These are phyloP conservation scores for Scaptomyza cyrtandrae DNA, from an alignment of 2,888 invertebrate species.

Conservation along the genomic window DNA sequence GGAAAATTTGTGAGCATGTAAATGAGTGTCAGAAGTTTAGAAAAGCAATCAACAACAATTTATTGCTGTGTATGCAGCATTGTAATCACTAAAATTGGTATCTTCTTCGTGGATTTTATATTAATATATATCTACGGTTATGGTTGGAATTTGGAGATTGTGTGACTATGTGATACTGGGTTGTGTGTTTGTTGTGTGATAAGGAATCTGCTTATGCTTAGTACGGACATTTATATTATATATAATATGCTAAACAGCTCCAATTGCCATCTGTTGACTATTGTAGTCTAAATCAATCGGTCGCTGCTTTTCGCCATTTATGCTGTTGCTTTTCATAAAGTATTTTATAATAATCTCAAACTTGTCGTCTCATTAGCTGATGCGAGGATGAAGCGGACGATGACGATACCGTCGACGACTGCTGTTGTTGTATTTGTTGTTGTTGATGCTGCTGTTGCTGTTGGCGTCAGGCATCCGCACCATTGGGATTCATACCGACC, in stretches of 20 bases:
- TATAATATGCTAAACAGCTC: slow-evolving; percentile 55
- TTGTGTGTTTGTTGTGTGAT: slow-evolving; percentile 24
- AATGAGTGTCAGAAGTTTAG: slow-evolving; percentile 21
- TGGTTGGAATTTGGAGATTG: slow-evolving; percentile 17
- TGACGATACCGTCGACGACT: slow-evolving; percentile 43
- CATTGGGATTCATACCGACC: slow-evolving; percentile 74
- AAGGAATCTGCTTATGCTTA: slow-evolving; percentile 73
- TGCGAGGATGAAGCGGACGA: slow-evolving; percentile 63
- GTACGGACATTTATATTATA: slow-evolving; percentile 72
- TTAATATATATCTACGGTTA: slow-evolving; percentile 3
- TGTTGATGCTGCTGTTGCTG: slow-evolving; percentile 58
- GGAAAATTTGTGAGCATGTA: slow-evolving; percentile 32
- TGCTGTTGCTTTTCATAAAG: slow-evolving; percentile 60
- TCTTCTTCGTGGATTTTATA: slow-evolving; percentile 6
- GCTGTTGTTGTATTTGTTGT: slow-evolving; percentile 3
- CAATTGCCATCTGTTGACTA: slow-evolving; percentile 33
- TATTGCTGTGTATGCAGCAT: slow-evolving; percentile 3
- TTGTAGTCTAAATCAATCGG: slow-evolving; percentile 39
- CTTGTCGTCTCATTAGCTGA: slow-evolving; percentile 81
- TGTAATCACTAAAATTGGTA: slow-evolving; percentile 17
- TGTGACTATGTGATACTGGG: slow-evolving; percentile 33
- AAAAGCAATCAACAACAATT: slow-evolving; percentile 22
- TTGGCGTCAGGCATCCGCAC: slow-evolving; percentile 78
- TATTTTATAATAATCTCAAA: slow-evolving; percentile 83
- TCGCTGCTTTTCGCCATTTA: slow-evolving; percentile 41